Evolutionary conservation across 2,113 vertebrate species (phyloP), one percentile per base, ranked within the genome.

Genomic region (Axis porcinus): DNA sequence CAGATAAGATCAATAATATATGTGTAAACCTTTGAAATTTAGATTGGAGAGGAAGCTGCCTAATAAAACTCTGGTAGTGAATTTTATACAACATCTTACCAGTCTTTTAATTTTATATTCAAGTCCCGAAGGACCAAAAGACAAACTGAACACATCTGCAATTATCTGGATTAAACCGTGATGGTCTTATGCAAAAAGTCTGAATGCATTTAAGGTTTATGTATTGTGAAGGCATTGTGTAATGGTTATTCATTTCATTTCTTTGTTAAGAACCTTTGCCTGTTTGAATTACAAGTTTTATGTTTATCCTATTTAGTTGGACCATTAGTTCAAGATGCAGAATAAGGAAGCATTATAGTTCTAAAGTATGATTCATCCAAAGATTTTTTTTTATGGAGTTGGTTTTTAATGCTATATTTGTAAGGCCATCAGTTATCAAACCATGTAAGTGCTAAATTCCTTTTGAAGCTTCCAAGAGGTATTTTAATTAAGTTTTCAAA

Each of bases 401-500:
- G 43, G 74, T 98, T 96, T 96, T 96, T 97, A 97, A 97, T 94
- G 91, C 1, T 45, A 12, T 97, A 78, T 97, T 97, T 98, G 95
- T 91, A 97, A 98, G 98, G 55, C 94, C 95, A 95, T 97, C 97
- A 96, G 94, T 97, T 98, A 96, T 93, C 91, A 93, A 90, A 91
- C 93, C 94, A 95, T 93, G 94, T 95, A 97, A 98, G 98, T 98
- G 98, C 98, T 98, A 98, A 98, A 98, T 97, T 98, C 97, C 98
- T 99, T 98, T 96, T 97, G 98, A 98, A 98, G 98, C 98, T 98
- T 97, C 98, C 97, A 98, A 98, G 98, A 97, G 98, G 82, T 96
- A 97, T 98, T 98, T 98, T 99, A 99, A 99, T 99, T 99, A 99
- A 98, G 79, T 98, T 98, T 98, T 98, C 96, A 98, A 98, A 99